A percentile compares a stretch with the other conserved stretches of the same genome.
phyloP scores from a whole-genome alignment of 1,140 invertebrate genomes.

The Periplaneta americana region DNA sequence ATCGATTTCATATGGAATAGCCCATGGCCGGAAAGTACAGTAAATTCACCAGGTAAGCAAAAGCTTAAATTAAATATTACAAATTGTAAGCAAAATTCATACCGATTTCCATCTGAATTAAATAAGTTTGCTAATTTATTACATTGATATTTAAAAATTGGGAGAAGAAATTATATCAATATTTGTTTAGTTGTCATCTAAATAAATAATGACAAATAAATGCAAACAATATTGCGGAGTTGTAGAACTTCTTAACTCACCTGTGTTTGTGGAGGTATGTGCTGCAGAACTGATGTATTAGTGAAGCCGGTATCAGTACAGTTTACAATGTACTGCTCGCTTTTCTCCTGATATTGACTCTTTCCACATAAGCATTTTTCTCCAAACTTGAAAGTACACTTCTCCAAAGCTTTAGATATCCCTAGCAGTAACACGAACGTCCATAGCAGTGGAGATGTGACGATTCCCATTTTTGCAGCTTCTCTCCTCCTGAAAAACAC shows the following conservation, averaged over 20 bases:
- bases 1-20: too few relatives aligned
- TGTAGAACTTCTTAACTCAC: constrained; percentile 29
- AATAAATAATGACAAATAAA: too few relatives aligned
- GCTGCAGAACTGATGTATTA: constrained; percentile 49
- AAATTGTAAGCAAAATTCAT: too few relatives aligned
- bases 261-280: constrained; percentile 59
- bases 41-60: too few relatives aligned
- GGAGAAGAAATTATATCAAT: too few relatives aligned
- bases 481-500: neutral
- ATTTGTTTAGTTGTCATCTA: too few relatives aligned
- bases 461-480: neutral
- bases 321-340: constrained; percentile 59
- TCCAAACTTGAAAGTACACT: constrained; percentile 42
- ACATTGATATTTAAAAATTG: too few relatives aligned
- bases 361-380: constrained; percentile 48
- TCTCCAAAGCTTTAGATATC: constrained; percentile 14
- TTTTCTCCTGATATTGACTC: constrained; percentile 41
- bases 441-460: neutral
- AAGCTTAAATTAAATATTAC: too few relatives aligned
- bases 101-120: too few relatives aligned
- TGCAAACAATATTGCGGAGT: too few relatives aligned
- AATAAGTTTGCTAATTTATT: too few relatives aligned
- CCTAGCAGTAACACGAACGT: neutral
- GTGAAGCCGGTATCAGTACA: constrained; percentile 61
- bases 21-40: too few relatives aligned